Base-by-base conservation (phyloP, 2,888 invertebrate species). In the Netelia fuscicornis region DNA sequence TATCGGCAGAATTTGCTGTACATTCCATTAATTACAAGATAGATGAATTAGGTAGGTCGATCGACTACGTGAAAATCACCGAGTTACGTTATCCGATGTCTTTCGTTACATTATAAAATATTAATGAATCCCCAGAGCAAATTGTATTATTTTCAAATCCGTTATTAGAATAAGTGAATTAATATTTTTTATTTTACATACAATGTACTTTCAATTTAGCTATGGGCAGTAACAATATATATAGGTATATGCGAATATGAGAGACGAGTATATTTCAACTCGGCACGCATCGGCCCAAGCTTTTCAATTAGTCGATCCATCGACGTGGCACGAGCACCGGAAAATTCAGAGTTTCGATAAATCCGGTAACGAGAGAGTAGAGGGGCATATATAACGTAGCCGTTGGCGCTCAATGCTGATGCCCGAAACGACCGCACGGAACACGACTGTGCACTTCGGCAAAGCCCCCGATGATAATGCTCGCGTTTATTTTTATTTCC, bases 401-500 rank as follows among this genome's bases (percentile, higher is more conserved):
- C 62, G 48, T 58, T 58, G 65, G 23, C 44, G 44, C 48, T 20
- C 48, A 74, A 81, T 70, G 74, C 83, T 72, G 80, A 83, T 83
- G 64, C 74, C 65, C 72, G 80, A 75, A 86, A 86, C 87, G 86
- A 86, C 83, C 86, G 81, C 86, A 74, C 75, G 77, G 81, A 87
- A 87, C 87, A 87, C 86, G 86, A 86, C 81, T 86, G 81, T 81
- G 86, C 87, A 86, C 87, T 87, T 58, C 76, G 83, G 68, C 78
- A 82, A 84, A 87, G 64, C 68, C 81, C 78, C 67, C 82, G 78
- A 72, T 81, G 80, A 81, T 87, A 87, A 82, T 86, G 78, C 70
- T 60, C 81, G 67, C 64, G 42, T 86, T 85, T 84, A 81, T 76
- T 80, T 82, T 85, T 79, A 65, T 81, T 70, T 60, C 58, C 42